These are phyloP conservation scores for Trialeurodes vaporariorum DNA, from an alignment of 1,140 invertebrate species.

Conservation along the genomic window DNA sequence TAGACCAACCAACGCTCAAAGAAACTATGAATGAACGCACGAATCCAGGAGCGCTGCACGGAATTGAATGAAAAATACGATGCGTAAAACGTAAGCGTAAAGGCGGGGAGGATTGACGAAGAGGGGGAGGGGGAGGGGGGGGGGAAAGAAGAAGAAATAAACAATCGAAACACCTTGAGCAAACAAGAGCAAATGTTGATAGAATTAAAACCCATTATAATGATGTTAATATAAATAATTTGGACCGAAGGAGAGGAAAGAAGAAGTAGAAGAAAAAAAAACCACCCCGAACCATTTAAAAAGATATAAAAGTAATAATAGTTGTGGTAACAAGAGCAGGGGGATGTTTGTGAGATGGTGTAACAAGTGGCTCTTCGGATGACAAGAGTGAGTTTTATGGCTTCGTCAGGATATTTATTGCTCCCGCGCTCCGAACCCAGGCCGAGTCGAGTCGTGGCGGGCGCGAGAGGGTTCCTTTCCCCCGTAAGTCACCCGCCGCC, in stretches of 20 bases:
- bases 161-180: not conserved
- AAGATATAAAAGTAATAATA: conserved; percentile 1
- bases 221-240: conserved; percentile 1
- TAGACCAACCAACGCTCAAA: no score
- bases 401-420: not conserved
- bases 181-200: not conserved
- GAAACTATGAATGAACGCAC: no score
- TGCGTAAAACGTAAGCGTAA: not conserved
- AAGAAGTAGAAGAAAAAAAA: no score
- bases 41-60: no score
- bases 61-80: no score
- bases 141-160: not conserved
- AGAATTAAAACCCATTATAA: not conserved
- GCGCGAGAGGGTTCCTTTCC: not conserved
- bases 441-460: no score
- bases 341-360: not conserved
- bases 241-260: no score
- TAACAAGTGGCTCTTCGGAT: not conserved
- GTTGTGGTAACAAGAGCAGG: not conserved
- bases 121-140: not conserved
- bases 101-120: not conserved
- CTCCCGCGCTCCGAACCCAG: no score
- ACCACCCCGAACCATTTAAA: not conserved
- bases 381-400: not conserved
- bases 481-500: no score